Percentiles rank a stretch among this genome's conserved stretches.
Conservation (phyloP, 2,888 invertebrate species). For the Harmothoe impar region DNA sequence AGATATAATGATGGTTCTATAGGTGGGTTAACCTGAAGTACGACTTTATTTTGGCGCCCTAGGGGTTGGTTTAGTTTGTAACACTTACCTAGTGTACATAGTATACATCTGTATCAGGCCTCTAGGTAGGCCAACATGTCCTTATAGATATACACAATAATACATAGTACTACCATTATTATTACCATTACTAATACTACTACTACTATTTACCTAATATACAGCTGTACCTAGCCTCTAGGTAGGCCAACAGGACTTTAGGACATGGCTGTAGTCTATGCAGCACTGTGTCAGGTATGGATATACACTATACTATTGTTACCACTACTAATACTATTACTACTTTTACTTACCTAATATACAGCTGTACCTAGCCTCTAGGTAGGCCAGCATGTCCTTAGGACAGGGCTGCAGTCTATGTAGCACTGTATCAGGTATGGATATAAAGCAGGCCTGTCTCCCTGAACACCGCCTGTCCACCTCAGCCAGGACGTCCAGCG, state of each 20-base stretch:
- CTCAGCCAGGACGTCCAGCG: conserved; percentile 67
- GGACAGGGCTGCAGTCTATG: conserved; percentile 70
- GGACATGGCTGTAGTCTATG: conserved; percentile 70
- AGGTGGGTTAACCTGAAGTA: too few relatives aligned
- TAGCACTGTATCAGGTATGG: conserved; percentile 68
- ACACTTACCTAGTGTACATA: too few relatives aligned
- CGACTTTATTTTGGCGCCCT: too few relatives aligned
- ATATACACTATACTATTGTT: too few relatives aligned
- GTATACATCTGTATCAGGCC: conserved; percentile 68
- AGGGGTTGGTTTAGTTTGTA: too few relatives aligned
- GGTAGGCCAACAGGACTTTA: conserved; percentile 69
- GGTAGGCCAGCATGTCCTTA: conserved; percentile 70
- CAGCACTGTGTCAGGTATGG: conserved; percentile 68
- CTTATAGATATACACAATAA: too few relatives aligned
- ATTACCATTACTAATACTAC: not conserved
- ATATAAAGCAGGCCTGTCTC: conserved; percentile 66
- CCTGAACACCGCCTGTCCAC: conserved; percentile 61
- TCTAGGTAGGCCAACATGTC: conserved; percentile 70
- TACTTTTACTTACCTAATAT: conserved; percentile 65
- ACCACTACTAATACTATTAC: not conserved
- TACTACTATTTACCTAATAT: conserved; percentile 64
- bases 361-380: conserved; percentile 70
- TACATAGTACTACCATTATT: too few relatives aligned
- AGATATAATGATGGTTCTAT: too few relatives aligned
- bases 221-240: conserved; percentile 69